These are phyloP conservation scores for Ailuropoda melanoleuca DNA, from an alignment of 2,113 vertebrate species.

Conservation along the genomic window DNA sequence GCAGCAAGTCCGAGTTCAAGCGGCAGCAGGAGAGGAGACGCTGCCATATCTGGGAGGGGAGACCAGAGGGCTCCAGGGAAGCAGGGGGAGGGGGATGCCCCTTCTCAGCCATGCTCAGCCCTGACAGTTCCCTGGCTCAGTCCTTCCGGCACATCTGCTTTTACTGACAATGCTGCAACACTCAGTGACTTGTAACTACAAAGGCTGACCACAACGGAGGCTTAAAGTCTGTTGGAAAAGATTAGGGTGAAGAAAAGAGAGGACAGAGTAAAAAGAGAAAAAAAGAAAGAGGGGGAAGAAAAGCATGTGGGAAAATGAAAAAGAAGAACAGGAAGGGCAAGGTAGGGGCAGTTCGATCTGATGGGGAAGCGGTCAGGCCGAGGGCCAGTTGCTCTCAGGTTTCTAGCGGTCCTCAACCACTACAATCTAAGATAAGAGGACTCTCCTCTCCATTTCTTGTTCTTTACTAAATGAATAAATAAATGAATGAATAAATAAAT, in stretches of 20 bases:
- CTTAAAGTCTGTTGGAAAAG: not conserved
- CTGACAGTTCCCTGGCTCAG: not conserved
- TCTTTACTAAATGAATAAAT: too few relatives aligned
- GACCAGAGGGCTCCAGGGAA: too few relatives aligned
- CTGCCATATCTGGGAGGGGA: not conserved
- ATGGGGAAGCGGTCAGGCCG: not conserved
- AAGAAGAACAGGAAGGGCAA: not conserved
- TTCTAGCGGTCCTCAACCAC: not conserved
- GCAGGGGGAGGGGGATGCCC: accelerated
- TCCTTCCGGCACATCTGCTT: not conserved
- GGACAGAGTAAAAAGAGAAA: not conserved
- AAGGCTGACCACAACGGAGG: not conserved
- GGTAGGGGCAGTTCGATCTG: not conserved
- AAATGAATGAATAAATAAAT: conserved; percentile 75
- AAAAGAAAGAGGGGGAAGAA: not conserved
- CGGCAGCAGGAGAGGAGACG: not conserved
- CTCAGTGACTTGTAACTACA: not conserved
- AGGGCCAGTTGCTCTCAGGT: not conserved
- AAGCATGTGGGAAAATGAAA: not conserved
- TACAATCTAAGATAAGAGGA: not conserved
- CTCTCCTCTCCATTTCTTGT: not conserved
- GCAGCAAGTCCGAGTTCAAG: not conserved
- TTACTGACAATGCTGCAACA: not conserved
- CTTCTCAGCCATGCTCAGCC: not conserved
- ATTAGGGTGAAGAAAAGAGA: not conserved